These are phyloP conservation scores for Danio jaintianensis DNA, from an alignment of 2,797 vertebrate genomes.

Conservation along the genomic window DNA sequence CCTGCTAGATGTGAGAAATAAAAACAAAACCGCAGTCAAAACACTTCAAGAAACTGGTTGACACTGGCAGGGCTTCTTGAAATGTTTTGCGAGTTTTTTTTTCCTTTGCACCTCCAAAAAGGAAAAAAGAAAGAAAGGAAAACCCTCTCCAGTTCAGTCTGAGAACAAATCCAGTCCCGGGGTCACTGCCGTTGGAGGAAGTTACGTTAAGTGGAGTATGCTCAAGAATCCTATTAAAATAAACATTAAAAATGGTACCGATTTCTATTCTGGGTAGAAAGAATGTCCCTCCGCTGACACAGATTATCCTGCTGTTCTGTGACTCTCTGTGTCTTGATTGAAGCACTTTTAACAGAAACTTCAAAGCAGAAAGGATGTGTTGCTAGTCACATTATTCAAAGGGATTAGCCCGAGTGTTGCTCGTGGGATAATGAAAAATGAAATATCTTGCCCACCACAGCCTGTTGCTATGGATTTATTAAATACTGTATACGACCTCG, in stretches of 20 bases:
- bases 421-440: conserved; percentile 9
- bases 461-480: conserved; percentile 31
- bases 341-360: conserved; percentile 28
- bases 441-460: conserved; percentile 13
- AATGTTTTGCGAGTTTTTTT: neutral
- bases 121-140: neutral
- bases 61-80: neutral
- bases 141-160: neutral
- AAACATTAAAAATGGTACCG: conserved; percentile 10
- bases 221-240: conserved; percentile 21
- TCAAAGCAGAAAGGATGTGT: conserved; percentile 31
- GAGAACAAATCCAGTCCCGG: conserved; percentile 14
- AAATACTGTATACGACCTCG: neutral
- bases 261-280: conserved; percentile 8
- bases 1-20: neutral
- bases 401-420: conserved; percentile 18
- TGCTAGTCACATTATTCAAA: conserved; percentile 16
- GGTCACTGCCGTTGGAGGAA: neutral
- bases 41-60: neutral
- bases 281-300: neutral
- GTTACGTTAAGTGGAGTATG: conserved; percentile 6
- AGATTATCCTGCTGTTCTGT: conserved; percentile 32
- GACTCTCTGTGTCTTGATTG: conserved; percentile 15
- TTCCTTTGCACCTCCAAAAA: neutral
- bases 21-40: conserved; percentile 1